Evolutionary conservation across 92 coral and sea anemone genomes (phyloP).

Genomic region (Umimayanthus chanpuru): DNA sequence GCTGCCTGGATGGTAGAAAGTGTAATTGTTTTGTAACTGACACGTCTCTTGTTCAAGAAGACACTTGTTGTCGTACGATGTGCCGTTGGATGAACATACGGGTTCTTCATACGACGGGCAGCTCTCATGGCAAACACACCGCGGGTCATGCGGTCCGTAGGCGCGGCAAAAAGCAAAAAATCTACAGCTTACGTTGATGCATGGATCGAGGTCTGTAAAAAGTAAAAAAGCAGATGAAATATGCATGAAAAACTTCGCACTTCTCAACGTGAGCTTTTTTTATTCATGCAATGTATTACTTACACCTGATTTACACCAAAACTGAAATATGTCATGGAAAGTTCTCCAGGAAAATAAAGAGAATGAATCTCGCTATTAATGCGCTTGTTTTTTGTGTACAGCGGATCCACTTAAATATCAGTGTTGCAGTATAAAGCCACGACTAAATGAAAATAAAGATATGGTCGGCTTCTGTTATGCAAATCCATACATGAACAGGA

Average conservation of each 20-base stretch:
- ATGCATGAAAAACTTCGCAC: neutral
- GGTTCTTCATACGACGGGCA: slow-evolving; percentile 70
- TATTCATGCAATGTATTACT: too few relatives aligned
- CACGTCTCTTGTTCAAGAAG: slow-evolving; percentile 58
- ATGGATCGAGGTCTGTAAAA: slow-evolving; percentile 61
- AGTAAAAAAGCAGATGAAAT: neutral
- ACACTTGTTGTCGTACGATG: slow-evolving; percentile 62
- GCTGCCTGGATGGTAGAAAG: slow-evolving; percentile 70
- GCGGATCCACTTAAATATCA: too few relatives aligned
- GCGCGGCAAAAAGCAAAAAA: slow-evolving; percentile 61
- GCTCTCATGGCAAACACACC: slow-evolving; percentile 52
- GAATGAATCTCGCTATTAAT: too few relatives aligned
- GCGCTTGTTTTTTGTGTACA: too few relatives aligned
- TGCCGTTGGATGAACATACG: slow-evolving; percentile 70
- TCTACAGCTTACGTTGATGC: slow-evolving; percentile 53
- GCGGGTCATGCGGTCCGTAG: slow-evolving; percentile 59
- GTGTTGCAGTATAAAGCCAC: too few relatives aligned
- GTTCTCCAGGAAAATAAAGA: too few relatives aligned
- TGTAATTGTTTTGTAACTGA: slow-evolving; percentile 38
- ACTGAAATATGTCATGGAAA: too few relatives aligned
- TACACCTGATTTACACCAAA: too few relatives aligned
- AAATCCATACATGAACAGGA: too few relatives aligned
- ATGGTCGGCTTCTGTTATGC: too few relatives aligned
- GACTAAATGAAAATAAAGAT: too few relatives aligned
- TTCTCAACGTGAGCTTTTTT: neutral